A percentile compares a stretch with the other conserved stretches of the same genome.
Conservation (phyloP, 2,113 vertebrate genomes). For the Setophaga kirtlandii region DNA sequence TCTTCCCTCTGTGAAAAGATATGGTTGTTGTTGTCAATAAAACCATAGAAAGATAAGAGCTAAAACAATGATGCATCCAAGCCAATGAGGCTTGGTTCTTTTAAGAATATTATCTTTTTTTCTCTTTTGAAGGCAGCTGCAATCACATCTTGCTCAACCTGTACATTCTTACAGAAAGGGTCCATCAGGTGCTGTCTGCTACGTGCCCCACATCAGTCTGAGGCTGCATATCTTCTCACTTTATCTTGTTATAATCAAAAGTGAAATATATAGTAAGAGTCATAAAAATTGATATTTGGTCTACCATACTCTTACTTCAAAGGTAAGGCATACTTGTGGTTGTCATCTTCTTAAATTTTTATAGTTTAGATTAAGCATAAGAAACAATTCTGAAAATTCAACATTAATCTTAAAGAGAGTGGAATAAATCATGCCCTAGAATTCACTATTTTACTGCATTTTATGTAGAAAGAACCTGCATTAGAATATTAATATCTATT, state of each 20-base stretch:
- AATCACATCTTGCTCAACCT: background rate
- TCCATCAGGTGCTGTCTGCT: background rate
- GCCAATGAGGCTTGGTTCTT: background rate
- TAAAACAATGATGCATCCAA: background rate
- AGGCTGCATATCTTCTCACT: background rate
- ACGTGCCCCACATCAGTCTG: background rate
- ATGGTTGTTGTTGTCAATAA: background rate
- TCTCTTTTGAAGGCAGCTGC: background rate
- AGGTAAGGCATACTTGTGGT: background rate
- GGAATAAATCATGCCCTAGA: background rate
- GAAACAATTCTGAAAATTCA: background rate
- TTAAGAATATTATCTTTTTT: background rate
- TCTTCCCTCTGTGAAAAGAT: constrained; percentile 83
- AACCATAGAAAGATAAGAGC: background rate
- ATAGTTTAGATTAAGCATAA: background rate
- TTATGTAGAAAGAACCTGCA: background rate
- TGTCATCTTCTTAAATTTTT: background rate
- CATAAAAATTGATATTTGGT: background rate
- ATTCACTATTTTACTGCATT: background rate
- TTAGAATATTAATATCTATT: background rate
- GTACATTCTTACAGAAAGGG: background rate
- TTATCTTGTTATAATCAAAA: background rate
- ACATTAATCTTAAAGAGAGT: background rate
- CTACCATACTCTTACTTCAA: background rate
- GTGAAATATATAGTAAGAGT: background rate